Base-by-base conservation (phyloP, 2,113 vertebrate genomes). In the Corydoras maculifer region DNA sequence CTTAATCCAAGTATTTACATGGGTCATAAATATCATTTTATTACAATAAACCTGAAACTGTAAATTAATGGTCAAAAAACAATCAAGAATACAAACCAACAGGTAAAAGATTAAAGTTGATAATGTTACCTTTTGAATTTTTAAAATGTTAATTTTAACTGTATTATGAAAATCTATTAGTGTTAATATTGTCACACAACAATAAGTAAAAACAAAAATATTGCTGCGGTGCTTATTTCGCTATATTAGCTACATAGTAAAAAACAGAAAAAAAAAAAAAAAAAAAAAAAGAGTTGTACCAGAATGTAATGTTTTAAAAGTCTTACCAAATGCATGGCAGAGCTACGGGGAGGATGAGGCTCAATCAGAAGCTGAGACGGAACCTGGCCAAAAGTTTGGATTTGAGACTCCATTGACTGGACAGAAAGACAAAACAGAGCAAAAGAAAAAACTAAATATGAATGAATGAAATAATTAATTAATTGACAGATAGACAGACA, bases 291-390 rank as follows among this genome's bases (percentile, higher is more conserved):
- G 4, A 5, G 4, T 43, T 43, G 35, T 4, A 5, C 11, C 51
- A 66, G 35, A 31, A 7, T 62, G 9, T 53, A 66, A n/a, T 13
- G 68, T 35, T 29, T 31, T 14, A 29, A n/a, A 7, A 29, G 13
- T 86, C 94, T 97, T 90, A 99, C 97, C 96, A 99, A 92, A 89
- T 99, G 97, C 97, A 99, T 99, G 89, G 97, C 97, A 18, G 97
- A 99, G 82, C 96, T 99, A 82, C 97, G 93, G 73, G 97, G 97
- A 3, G 97, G 96, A 87, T 99, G 97, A 43, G 97, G 97, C 90
- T 99, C 97, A 49, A 99, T 99, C 80, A 99, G 92, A 87, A 99
- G 91, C 90, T 99, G 97, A 6, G 97, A 99, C 70, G 97, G 96
- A 80, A 94, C 93, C 90, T 99, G 97, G 86, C 97, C 97, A 83